Evolutionary conservation across 2,888 invertebrate genomes (phyloP), one percentile per base, ranked within the genome.

Genomic region (Eupithecia vulgata): DNA sequence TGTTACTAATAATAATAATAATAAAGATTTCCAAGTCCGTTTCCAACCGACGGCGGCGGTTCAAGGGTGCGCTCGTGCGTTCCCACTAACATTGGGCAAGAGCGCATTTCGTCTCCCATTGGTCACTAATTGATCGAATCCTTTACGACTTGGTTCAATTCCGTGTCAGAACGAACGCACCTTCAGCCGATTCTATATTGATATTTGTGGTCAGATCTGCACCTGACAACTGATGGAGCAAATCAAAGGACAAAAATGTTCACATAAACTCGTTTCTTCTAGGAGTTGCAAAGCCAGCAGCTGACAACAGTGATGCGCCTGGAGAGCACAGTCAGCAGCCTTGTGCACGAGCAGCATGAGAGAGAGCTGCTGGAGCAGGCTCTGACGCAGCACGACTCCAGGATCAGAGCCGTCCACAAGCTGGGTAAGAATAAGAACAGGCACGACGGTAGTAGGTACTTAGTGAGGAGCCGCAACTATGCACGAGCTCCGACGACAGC

Each of bases 241-340:
- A 40, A 40, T 13, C 0, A 13, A 40, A 40, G 13, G 1, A 13
- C 40, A 12, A 37, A 10, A 12, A 12, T 37, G 10, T 40, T 3
- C 13, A 13, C 40, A 40, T 13, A 17, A 61, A 8, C 61, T 34
- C 48, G 4, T 35, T 12, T 21, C 37, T 35, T 34, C 37, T 85
- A 95, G 94, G 91, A 94, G 78, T 78, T 95, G n/a, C 91, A 92
- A 78, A 91, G 95, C 78, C 95, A 95, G 90, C 95, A 94, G 85
- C 84, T 94, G 77, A 86, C 88, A 0, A 92, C 94, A 1, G 95
- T 92, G 77, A 89, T 92, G 89, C 85, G 95, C 69, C 83, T 95
- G 71, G 95, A 95, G 80, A 93, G 90, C 70, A 81, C 95, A 0
- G 93, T 94, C 61, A 92, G 91, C 85, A 91, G 91, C 76, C 80